phyloP scores from a whole-genome alignment of 2,888 invertebrate species.

The Pharmacophagus antenor region DNA sequence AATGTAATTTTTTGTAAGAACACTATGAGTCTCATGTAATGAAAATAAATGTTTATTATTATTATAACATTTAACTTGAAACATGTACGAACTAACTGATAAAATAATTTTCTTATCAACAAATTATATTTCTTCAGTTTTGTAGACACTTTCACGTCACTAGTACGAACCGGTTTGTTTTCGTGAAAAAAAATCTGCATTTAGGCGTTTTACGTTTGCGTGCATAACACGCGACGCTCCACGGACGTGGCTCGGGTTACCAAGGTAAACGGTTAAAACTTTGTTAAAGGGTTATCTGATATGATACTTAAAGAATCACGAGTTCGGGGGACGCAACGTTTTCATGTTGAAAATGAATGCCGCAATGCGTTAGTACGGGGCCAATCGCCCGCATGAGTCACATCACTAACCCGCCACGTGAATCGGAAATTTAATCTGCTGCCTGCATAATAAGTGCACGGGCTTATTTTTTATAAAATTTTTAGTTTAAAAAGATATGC shows the following conservation, averaged over 20 bases:
- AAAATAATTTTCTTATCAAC: too few species aligned
- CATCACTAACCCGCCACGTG: constrained; percentile 27
- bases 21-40: too few species aligned
- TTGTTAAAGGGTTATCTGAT: constrained; percentile 40
- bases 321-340: constrained; percentile 14
- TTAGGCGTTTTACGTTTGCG: constrained; percentile 34
- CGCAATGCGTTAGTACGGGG: constrained; percentile 25
- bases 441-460: constrained; percentile 17
- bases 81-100: too few species aligned
- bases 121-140: too few species aligned
- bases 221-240: constrained; percentile 38
- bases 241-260: constrained; percentile 35
- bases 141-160: constrained; percentile 6
- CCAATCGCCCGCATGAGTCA: constrained; percentile 27
- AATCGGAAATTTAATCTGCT: constrained; percentile 30
- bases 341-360: constrained; percentile 26
- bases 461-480: constrained; percentile 15
- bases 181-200: constrained; percentile 39
- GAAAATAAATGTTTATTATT: too few species aligned
- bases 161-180: constrained; percentile 30
- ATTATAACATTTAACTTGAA: too few species aligned
- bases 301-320: constrained; percentile 31
- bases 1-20: too few species aligned
- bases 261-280: constrained; percentile 32
- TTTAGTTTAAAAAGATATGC: constrained; percentile 11